phyloP scores from a whole-genome alignment of 1,140 invertebrate genomes.

The Yoshiicerus persimilis region DNA sequence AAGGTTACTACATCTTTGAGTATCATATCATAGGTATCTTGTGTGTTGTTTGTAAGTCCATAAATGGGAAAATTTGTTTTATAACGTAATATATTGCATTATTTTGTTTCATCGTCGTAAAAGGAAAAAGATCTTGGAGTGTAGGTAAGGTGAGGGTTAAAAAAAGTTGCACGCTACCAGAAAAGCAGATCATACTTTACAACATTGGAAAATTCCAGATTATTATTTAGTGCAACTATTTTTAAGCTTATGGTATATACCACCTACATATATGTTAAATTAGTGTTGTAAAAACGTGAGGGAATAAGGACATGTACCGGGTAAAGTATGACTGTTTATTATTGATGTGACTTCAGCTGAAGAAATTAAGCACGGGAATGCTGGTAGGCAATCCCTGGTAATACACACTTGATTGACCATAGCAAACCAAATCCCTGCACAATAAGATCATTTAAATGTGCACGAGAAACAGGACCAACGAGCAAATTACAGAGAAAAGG shows the following conservation, averaged over 20 bases:
- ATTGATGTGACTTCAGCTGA: background rate
- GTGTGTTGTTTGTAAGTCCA: background rate
- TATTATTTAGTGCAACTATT: background rate
- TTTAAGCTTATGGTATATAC: background rate
- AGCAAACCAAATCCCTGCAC: background rate
- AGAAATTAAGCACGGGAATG: conserved; percentile 3
- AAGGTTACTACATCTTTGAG: background rate
- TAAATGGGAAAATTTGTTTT: background rate
- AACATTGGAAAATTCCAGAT: background rate
- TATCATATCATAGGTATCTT: background rate
- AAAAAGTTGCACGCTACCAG: background rate
- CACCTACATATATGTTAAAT: too few relatives aligned
- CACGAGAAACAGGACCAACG: background rate
- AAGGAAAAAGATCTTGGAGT: background rate
- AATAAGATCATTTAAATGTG: background rate
- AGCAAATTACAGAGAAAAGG: background rate
- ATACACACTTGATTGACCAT: background rate
- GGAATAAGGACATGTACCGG: background rate
- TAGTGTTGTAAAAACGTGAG: background rate
- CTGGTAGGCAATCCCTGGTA: background rate
- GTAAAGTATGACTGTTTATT: background rate
- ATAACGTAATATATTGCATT: background rate
- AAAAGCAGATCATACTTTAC: background rate
- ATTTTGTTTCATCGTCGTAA: background rate
- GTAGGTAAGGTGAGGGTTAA: background rate